Evolutionary conservation across 2,113 vertebrate species (phyloP).

Genomic region (Columba livia): DNA sequence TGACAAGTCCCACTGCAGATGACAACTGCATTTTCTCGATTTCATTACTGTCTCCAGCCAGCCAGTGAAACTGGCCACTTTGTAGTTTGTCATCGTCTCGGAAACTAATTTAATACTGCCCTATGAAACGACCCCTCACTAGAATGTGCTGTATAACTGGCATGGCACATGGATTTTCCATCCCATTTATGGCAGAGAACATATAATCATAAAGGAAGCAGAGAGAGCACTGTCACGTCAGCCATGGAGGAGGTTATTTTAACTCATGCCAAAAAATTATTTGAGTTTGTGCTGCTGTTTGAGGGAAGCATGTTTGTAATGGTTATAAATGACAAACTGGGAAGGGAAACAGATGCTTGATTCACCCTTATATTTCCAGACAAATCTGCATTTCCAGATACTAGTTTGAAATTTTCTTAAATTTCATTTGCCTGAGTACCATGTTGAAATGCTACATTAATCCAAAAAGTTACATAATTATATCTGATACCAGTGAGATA

Average conservation of each 20-base stretch:
- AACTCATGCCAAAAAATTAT: background rate
- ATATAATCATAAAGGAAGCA: constrained; percentile 45
- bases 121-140: constrained; percentile 39
- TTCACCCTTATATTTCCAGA: background rate
- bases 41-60: constrained; percentile 48
- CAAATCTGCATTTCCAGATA: background rate
- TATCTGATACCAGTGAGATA: background rate
- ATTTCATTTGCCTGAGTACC: background rate
- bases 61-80: constrained; percentile 27
- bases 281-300: background rate
- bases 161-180: constrained; percentile 39
- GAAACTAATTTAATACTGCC: constrained; percentile 58
- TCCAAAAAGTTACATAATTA: background rate
- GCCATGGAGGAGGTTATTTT: constrained; percentile 28
- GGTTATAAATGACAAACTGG: background rate
- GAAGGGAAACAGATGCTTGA: background rate
- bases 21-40: constrained; percentile 36
- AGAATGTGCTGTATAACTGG: constrained; percentile 41
- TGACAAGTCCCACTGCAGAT: constrained; percentile 42
- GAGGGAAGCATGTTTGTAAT: background rate
- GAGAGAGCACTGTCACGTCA: constrained; percentile 12
- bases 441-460: background rate
- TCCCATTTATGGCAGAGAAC: constrained; percentile 43
- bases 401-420: background rate
- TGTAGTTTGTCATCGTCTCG: constrained; percentile 30